Conservation (phyloP, 2,888 invertebrate genomes). For the Sminthurides aquaticus region DNA sequence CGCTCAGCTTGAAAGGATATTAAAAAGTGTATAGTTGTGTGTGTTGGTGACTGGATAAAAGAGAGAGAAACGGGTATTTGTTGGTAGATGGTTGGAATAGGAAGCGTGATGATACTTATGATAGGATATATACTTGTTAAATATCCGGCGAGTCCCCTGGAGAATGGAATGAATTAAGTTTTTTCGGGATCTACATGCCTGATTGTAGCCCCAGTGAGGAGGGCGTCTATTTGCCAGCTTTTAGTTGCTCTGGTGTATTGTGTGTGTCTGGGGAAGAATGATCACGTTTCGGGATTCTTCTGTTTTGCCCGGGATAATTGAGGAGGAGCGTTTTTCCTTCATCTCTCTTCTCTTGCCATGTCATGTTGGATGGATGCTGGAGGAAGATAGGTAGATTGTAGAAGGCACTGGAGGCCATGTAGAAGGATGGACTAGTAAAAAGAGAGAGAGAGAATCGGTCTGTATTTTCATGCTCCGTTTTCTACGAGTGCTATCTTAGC, state of each 20-base stretch:
- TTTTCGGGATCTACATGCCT: not conserved
- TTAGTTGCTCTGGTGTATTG: not conserved
- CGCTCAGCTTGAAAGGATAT: not conserved
- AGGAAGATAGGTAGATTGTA: no score
- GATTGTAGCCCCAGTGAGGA: not conserved
- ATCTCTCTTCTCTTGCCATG: no score
- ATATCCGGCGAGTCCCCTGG: not conserved
- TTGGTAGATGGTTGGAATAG: no score
- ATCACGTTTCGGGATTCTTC: not conserved
- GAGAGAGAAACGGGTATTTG: not conserved
- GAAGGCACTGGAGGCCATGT: no score
- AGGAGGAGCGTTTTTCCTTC: no score
- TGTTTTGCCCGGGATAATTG: no score
- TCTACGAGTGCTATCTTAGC: constrained; percentile 32
- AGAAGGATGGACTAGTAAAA: no score
- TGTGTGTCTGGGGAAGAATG: not conserved
- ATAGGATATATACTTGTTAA: not conserved
- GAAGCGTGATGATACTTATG: not conserved
- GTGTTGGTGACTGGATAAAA: not conserved
- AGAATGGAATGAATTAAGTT: not conserved
- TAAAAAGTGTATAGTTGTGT: not conserved
- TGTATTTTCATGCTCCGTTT: no score
- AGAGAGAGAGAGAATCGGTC: no score
- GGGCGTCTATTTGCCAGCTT: not conserved
- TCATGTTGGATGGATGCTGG: no score